Conservation (phyloP, 2,113 vertebrate genomes). For the Amazona vittata region DNA sequence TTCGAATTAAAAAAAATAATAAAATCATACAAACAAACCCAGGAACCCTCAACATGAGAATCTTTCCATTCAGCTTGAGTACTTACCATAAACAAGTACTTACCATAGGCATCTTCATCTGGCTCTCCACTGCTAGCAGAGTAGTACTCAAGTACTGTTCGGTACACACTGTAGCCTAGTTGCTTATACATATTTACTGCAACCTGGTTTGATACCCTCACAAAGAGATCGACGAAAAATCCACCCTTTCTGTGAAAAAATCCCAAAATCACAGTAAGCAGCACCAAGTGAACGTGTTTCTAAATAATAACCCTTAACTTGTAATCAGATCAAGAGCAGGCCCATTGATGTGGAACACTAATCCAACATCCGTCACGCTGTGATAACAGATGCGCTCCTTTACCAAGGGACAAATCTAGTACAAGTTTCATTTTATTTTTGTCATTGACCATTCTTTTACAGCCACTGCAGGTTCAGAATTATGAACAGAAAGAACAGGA, state of each 20-base stretch:
- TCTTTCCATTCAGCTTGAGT: background rate
- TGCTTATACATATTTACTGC: constrained; percentile 98
- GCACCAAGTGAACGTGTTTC: background rate
- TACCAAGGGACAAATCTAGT: background rate
- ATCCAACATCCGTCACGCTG: background rate
- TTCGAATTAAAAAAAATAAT: background rate
- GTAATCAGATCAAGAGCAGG: background rate
- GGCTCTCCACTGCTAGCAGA: constrained; percentile 95
- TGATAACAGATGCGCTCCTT: background rate
- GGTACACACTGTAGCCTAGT: constrained; percentile 94
- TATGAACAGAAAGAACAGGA: background rate
- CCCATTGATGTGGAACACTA: accelerated
- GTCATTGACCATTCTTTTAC: background rate
- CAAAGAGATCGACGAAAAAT: constrained; percentile 96
- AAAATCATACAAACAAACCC: background rate
- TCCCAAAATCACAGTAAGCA: background rate
- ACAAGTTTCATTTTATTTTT: background rate
- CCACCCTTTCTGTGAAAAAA: constrained; percentile 86
- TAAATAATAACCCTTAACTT: background rate
- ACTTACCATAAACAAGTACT: background rate
- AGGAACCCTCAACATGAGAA: background rate
- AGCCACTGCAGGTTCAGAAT: background rate
- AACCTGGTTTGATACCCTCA: constrained; percentile 96
- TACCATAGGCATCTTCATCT: constrained; percentile 94
- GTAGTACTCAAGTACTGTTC: constrained; percentile 95